These are phyloP conservation scores for Mastomys coucha DNA, from an alignment of 2,113 vertebrate species.

Conservation along the genomic window DNA sequence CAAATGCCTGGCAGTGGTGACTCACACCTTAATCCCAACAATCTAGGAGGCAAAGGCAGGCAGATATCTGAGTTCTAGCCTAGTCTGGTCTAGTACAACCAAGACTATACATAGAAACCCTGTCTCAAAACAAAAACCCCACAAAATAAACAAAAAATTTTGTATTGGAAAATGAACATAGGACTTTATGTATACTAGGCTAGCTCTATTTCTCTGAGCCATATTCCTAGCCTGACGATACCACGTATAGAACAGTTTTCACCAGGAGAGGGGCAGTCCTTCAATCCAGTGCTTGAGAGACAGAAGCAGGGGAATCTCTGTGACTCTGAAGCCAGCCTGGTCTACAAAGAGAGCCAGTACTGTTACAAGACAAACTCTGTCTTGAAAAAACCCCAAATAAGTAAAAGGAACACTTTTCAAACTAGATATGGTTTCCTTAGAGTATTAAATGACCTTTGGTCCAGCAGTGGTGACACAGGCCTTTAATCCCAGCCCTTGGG, in stretches of 20 bases:
- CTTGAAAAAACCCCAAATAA: background rate
- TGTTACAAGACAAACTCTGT: background rate
- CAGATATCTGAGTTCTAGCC: background rate
- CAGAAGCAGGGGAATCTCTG: background rate
- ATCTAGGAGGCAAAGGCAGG: background rate
- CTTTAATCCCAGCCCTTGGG: too few relatives aligned
- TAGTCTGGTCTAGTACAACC: background rate
- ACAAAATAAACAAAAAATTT: background rate
- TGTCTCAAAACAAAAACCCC: background rate
- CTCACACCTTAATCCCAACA: background rate
- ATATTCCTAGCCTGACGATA: background rate
- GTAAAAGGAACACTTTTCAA: background rate
- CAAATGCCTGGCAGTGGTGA: background rate
- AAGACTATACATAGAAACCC: background rate
- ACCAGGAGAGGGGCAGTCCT: background rate
- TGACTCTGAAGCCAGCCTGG: background rate
- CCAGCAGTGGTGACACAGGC: too few relatives aligned
- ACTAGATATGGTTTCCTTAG: background rate
- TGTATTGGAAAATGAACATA: background rate
- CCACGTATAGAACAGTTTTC: background rate
- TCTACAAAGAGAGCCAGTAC: background rate
- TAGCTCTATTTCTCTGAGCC: background rate
- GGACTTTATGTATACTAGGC: background rate
- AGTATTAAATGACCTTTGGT: constrained; percentile 23
- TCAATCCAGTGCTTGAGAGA: background rate